Conservation (phyloP, 2,113 vertebrate genomes). For the Phodopus roborovskii region DNA sequence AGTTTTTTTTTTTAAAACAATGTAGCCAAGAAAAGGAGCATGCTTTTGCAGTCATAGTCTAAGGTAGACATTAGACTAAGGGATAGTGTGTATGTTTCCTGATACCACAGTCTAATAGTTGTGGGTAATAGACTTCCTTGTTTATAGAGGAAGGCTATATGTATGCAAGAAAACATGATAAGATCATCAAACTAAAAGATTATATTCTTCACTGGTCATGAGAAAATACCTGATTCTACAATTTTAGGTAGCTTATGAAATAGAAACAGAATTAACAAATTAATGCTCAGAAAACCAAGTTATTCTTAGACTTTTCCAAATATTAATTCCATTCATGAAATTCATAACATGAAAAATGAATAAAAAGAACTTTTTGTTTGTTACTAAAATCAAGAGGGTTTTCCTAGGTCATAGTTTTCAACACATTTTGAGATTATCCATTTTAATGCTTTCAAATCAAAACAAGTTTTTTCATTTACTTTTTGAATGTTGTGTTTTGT, state of each 20-base stretch:
- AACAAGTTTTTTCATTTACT: slow-evolving; percentile 30
- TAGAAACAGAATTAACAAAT: slow-evolving; percentile 20
- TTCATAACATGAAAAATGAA: slow-evolving; percentile 31
- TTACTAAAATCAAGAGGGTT: slow-evolving; percentile 50
- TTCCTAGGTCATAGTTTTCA: slow-evolving; percentile 33
- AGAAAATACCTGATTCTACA: neutral
- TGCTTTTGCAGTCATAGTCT: neutral
- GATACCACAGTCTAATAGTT: neutral
- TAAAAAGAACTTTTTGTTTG: slow-evolving; percentile 34
- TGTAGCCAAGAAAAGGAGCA: slow-evolving; percentile 4
- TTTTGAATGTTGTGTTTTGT: slow-evolving; percentile 40
- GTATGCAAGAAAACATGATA: neutral
- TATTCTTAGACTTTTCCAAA: slow-evolving; percentile 25
- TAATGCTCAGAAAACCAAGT: slow-evolving; percentile 44
- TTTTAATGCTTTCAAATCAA: slow-evolving; percentile 55
- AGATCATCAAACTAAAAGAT: slow-evolving; percentile 7
- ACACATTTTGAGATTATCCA: slow-evolving; percentile 34
- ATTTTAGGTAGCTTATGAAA: slow-evolving; percentile 56
- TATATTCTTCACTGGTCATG: neutral
- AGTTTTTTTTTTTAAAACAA: neutral
- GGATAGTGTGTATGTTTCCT: neutral
- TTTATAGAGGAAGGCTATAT: slow-evolving; percentile 31
- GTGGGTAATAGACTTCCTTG: neutral
- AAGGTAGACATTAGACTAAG: slow-evolving; percentile 50
- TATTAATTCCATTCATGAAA: slow-evolving; percentile 30